These are phyloP conservation scores for Odontamblyopus rebecca DNA, from an alignment of 2,797 vertebrate species.

Conservation along the genomic window DNA sequence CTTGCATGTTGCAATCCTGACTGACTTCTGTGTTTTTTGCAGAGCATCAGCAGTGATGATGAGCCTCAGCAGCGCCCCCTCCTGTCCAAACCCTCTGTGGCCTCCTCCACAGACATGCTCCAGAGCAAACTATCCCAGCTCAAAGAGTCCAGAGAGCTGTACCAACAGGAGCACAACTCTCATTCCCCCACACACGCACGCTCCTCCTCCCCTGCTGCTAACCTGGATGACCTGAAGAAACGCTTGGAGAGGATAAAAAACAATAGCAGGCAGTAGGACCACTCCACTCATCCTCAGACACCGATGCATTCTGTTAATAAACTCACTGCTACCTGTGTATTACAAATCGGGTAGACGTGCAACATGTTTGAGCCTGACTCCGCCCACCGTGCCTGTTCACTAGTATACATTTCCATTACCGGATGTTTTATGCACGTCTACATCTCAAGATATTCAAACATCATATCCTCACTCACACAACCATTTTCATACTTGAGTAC, in stretches of 20 bases:
- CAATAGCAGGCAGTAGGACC: conserved; percentile 87
- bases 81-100: conserved; percentile 89
- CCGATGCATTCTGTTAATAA: conserved; percentile 23
- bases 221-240: conserved; percentile 99
- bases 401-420: conserved; percentile 16
- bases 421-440: conserved; percentile 1
- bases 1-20: neutral
- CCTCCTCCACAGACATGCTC: conserved; percentile 97
- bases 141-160: conserved; percentile 91
- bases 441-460: conserved; percentile 12
- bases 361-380: conserved; percentile 32
- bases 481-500: conserved; percentile 10
- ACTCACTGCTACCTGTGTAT: conserved; percentile 22
- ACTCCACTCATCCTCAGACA: conserved; percentile 12
- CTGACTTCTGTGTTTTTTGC: neutral
- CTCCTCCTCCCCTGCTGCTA: conserved; percentile 83
- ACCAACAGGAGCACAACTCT: conserved; percentile 87
- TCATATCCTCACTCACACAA: conserved; percentile 3
- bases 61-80: conserved; percentile 79
- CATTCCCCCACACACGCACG: conserved; percentile 77
- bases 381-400: conserved; percentile 60
- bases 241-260: conserved; percentile 99
- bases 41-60: conserved; percentile 57
- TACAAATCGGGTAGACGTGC: conserved; percentile 19
- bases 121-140: conserved; percentile 97